A percentile compares a stretch with the other conserved stretches of the same genome.
These are phyloP conservation scores for Phainopepla nitens DNA, from an alignment of 2,113 vertebrate genomes.

Conservation along the genomic window DNA sequence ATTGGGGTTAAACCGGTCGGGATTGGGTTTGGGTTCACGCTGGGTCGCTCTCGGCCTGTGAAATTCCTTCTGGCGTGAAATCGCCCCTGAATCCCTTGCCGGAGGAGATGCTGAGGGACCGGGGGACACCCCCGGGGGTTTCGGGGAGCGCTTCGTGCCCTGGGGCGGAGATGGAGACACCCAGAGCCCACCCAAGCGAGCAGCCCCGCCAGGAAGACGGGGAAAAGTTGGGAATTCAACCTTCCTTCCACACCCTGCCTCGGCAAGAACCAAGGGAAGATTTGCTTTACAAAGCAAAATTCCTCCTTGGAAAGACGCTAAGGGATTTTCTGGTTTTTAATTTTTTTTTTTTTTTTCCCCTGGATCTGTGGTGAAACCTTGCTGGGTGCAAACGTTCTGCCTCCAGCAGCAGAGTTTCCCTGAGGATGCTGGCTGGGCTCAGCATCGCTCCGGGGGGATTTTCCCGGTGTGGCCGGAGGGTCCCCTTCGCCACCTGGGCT, in stretches of 20 bases:
- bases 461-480: not conserved
- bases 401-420: not conserved
- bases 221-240: constrained; percentile 2
- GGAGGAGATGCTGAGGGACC: not conserved
- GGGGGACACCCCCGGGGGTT: rapidly evolving
- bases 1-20: not conserved
- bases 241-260: not conserved
- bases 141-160: rapidly evolving
- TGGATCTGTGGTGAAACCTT: not conserved
- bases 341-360: rapidly evolving
- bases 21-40: not conserved
- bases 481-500: not conserved
- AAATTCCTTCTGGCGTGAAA: not conserved
- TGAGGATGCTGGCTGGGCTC: not conserved
- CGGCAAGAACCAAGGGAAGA: not conserved
- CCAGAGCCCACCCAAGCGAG: not conserved
- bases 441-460: not conserved
- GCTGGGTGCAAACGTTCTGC: not conserved
- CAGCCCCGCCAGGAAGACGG: not conserved
- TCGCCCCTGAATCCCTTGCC: not conserved
- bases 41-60: not conserved
- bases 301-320: not conserved
- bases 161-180: not conserved
- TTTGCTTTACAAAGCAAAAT: not conserved
- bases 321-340: not conserved